These are phyloP conservation scores for Drosophila pseudotakahashii DNA, from an alignment of 2,888 invertebrate species.

Conservation along the genomic window DNA sequence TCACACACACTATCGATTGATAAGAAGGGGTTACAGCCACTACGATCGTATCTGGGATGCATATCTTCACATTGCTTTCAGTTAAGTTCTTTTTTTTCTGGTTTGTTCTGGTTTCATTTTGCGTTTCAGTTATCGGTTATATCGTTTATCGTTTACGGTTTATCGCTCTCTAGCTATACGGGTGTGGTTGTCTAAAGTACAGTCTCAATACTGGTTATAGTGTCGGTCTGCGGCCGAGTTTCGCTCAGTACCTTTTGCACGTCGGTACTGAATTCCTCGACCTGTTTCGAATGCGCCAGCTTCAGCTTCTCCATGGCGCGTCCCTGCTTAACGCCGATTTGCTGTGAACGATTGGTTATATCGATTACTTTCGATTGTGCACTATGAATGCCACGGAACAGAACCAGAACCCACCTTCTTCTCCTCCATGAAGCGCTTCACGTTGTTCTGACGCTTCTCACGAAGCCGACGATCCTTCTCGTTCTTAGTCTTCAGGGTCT, in stretches of 20 bases:
- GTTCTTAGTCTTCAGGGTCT: conserved; percentile 97
- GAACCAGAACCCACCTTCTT: conserved; percentile 87
- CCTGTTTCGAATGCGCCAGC: conserved; percentile 95
- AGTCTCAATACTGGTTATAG: conserved; percentile 83
- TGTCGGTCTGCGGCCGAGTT: conserved; percentile 75
- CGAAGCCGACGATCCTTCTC: conserved; percentile 97
- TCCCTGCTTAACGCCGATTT: conserved; percentile 93
- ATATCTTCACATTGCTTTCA: conserved; percentile 17
- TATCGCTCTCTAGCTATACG: conserved; percentile 46
- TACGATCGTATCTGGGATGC: conserved; percentile 27
- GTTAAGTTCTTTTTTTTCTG: background rate
- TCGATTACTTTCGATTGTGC: background rate
- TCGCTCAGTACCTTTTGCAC: conserved; percentile 89
- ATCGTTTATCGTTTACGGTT: conserved; percentile 43
- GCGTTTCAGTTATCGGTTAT: conserved; percentile 18
- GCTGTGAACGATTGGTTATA: conserved; percentile 82
- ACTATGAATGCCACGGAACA: background rate
- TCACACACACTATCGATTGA: background rate
- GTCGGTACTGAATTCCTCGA: conserved; percentile 94
- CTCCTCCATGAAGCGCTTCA: conserved; percentile 98
- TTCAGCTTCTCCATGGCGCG: conserved; percentile 96
- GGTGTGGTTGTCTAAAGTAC: conserved; percentile 79
- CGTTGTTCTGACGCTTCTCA: conserved; percentile 98
- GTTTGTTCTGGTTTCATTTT: conserved; percentile 2
- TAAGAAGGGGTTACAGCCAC: conserved; percentile 1